Evolutionary conservation across 2,888 invertebrate genomes (phyloP), one percentile per base, ranked within the genome.

Genomic region (Eupithecia inturbata): DNA sequence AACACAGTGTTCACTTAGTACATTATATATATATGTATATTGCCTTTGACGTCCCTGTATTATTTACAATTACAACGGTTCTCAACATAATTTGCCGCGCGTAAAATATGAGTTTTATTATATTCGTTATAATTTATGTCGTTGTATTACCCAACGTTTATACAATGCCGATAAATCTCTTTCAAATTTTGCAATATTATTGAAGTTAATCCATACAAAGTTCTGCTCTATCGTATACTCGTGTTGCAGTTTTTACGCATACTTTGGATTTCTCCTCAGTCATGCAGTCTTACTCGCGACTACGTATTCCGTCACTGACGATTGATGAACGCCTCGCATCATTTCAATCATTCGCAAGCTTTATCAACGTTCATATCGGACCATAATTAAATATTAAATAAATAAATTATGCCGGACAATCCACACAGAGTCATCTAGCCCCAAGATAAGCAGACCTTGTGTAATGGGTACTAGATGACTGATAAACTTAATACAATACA

Each of bases 211-310:
- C 45, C 31, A 66, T 45, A 73, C 60, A 41, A 69, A 33, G 53
- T 57, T 62, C 60, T 69, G 63, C 28, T 71, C 69, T 67, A 64
- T 53, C 71, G 62, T 62, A 41, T 67, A 75, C 67, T 69, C 67
- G 45, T 67, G 39, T 49, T 72, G 60, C 77, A 74, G 72, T 79
- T 84, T 79, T 82, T 81, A 80, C 81, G 79, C 81, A 78, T 76
- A 73, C 77, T 79, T 81, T 80, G 78, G 82, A 84, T 87, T 86
- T 87, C 87, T 85, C 86, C 73, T 81, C 74, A 83, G 82, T 81
- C 82, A 84, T 84, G 83, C 80, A 77, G 79, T 79, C 84, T 84
- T 79, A 81, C 72, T 72, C 67, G 71, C 72, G 67, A 67, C 78
- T 77, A 78, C 80, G 78, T 80, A 82, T 85, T 84, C 82, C 82